Percentiles rank a stretch among this genome's conserved stretches.
phyloP scores from a whole-genome alignment of 2,888 invertebrate genomes.

The Campoplex nolae region DNA sequence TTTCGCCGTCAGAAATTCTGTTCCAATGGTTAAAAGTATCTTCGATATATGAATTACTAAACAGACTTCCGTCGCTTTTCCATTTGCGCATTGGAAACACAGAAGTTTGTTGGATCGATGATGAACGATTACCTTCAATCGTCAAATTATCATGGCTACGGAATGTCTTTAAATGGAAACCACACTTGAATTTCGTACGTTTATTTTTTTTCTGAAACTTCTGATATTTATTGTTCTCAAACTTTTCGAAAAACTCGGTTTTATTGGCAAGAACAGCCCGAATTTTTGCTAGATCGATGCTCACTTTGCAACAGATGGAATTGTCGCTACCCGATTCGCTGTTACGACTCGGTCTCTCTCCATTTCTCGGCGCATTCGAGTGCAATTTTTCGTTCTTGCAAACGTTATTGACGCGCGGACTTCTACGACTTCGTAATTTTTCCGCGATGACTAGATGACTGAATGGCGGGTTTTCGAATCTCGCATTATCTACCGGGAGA shows the following conservation, averaged over 20 bases:
- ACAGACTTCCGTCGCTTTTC: slow-evolving; percentile 56
- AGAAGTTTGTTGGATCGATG: neutral
- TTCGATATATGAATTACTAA: neutral
- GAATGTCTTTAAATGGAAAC: slow-evolving; percentile 12
- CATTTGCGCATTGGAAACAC: slow-evolving; percentile 11
- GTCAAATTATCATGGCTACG: slow-evolving; percentile 58
- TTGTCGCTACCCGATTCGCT: neutral
- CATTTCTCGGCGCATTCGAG: neutral
- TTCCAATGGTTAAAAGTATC: neutral
- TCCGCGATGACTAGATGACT: slow-evolving; percentile 39
- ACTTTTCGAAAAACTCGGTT: slow-evolving; percentile 66
- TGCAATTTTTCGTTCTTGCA: slow-evolving; percentile 17
- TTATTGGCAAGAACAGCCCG: slow-evolving; percentile 72
- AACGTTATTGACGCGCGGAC: slow-evolving; percentile 12
- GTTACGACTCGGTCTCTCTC: neutral
- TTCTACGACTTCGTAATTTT: neutral
- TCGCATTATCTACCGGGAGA: neutral
- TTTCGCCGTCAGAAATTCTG: slow-evolving; percentile 12
- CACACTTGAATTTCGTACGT: neutral
- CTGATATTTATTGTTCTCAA: neutral
- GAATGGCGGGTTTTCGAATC: slow-evolving; percentile 2
- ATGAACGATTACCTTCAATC: neutral
- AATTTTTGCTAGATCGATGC: slow-evolving; percentile 80
- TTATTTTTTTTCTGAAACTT: neutral
- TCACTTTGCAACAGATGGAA: slow-evolving; percentile 74